phyloP scores from a whole-genome alignment of 2,797 vertebrate species.

The Halcyon chelicuti region DNA sequence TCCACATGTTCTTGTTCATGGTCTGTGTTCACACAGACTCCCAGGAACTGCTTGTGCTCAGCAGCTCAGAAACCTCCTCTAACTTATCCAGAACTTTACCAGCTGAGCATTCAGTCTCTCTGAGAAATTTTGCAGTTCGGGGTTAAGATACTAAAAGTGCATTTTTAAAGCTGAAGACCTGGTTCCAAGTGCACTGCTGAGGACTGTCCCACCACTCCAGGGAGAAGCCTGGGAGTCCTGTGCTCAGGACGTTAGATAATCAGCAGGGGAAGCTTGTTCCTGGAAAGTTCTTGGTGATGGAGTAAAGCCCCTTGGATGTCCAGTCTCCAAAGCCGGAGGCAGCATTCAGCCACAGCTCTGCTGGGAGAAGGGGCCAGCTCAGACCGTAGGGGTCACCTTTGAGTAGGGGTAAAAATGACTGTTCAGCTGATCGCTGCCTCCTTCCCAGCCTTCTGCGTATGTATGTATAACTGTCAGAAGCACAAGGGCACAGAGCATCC shows the following conservation, averaged over 20 bases:
- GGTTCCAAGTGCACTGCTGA: not conserved
- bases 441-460: not conserved
- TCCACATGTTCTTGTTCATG: not conserved
- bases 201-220: not conserved
- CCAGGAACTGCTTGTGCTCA: not conserved
- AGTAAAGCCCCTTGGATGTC: not conserved
- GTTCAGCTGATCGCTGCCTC: not conserved
- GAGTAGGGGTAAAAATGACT: not conserved
- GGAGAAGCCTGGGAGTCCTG: not conserved
- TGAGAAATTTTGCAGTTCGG: not conserved
- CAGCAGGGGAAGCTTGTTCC: not conserved
- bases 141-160: not conserved
- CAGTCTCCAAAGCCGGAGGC: not conserved
- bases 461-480: not conserved
- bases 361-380: not conserved
- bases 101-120: not conserved
- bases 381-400: not conserved
- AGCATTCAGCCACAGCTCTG: not conserved
- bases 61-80: not conserved
- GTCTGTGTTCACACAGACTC: rapidly evolving
- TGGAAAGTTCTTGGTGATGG: not conserved
- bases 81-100: not conserved
- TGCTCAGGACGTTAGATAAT: not conserved
- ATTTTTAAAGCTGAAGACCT: not conserved
- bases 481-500: not conserved